Evolutionary conservation across 2,888 invertebrate genomes (phyloP).

Genomic region (Cyclophora albipunctata): DNA sequence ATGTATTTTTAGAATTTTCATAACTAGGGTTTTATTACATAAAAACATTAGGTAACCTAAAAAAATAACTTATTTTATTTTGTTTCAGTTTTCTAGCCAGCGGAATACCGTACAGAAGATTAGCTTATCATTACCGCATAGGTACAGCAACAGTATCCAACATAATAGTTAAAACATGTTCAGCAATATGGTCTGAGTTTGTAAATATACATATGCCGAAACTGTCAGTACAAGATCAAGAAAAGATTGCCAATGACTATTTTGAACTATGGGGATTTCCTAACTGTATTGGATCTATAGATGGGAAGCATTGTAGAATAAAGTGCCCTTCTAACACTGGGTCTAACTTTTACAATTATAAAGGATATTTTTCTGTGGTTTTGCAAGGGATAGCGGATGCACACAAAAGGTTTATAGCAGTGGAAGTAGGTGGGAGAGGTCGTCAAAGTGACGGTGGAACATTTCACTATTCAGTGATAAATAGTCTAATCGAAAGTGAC

Average conservation of each 20-base stretch:
- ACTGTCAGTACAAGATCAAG: not conserved
- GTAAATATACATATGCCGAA: not conserved
- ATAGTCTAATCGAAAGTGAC: no score
- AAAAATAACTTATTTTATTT: not conserved
- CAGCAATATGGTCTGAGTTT: conserved; percentile 3
- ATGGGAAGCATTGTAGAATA: conserved; percentile 31
- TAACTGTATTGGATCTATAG: conserved; percentile 29
- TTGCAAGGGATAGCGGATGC: conserved; percentile 36
- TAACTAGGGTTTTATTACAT: no score
- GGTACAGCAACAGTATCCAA: conserved; percentile 1
- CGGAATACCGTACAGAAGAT: conserved; percentile 2
- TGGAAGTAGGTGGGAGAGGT: not conserved
- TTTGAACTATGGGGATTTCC: conserved; percentile 29
- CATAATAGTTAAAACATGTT: conserved; percentile 3
- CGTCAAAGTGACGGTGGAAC: not conserved
- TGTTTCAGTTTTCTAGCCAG: conserved; percentile 1
- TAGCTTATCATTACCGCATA: conserved; percentile 3
- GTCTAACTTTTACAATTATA: conserved; percentile 30
- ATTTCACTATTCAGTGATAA: not conserved
- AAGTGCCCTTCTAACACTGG: conserved; percentile 26
- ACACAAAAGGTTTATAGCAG: not conserved
- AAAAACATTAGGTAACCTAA: no score
- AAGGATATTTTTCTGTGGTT: conserved; percentile 34
- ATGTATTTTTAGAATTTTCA: no score
- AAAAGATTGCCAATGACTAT: conserved; percentile 1